Evolutionary conservation across 2,888 invertebrate species (phyloP).

Genomic region (Acronicta leporina): DNA sequence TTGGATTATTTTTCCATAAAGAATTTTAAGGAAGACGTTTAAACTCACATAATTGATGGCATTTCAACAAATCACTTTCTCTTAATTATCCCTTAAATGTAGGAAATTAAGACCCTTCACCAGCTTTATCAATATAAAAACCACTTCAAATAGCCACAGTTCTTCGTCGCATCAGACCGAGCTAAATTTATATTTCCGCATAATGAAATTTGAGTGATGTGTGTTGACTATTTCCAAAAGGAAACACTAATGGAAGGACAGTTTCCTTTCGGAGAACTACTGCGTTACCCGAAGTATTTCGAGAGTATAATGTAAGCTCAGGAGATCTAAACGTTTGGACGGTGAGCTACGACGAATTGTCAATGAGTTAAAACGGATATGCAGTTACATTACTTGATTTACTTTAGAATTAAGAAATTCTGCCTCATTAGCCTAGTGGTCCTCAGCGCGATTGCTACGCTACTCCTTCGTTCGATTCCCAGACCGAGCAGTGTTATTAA

Average conservation of each 20-base stretch:
- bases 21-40: background rate
- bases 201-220: slow-evolving; percentile 69
- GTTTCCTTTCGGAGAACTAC: slow-evolving; percentile 70
- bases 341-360: slow-evolving; percentile 11
- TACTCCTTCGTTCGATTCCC: too few species aligned
- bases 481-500: too few species aligned
- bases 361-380: background rate
- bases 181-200: slow-evolving; percentile 69
- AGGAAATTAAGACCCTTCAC: slow-evolving; percentile 18
- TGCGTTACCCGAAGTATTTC: slow-evolving; percentile 62
- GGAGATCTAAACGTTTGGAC: slow-evolving; percentile 16
- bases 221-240: slow-evolving; percentile 66
- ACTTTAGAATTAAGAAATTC: too few species aligned
- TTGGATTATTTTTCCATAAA: slow-evolving; percentile 3
- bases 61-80: slow-evolving; percentile 25
- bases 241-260: slow-evolving; percentile 72
- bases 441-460: too few species aligned
- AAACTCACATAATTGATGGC: slow-evolving; percentile 1
- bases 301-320: slow-evolving; percentile 52
- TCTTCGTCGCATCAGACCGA: slow-evolving; percentile 47
- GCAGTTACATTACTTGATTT: background rate
- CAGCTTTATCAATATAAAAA: slow-evolving; percentile 50
- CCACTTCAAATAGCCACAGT: slow-evolving; percentile 37
- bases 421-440: too few species aligned
- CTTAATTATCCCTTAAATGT: slow-evolving; percentile 11